phyloP scores from a whole-genome alignment of 2,797 vertebrate genomes.

The Anabacerthia variegaticeps region DNA sequence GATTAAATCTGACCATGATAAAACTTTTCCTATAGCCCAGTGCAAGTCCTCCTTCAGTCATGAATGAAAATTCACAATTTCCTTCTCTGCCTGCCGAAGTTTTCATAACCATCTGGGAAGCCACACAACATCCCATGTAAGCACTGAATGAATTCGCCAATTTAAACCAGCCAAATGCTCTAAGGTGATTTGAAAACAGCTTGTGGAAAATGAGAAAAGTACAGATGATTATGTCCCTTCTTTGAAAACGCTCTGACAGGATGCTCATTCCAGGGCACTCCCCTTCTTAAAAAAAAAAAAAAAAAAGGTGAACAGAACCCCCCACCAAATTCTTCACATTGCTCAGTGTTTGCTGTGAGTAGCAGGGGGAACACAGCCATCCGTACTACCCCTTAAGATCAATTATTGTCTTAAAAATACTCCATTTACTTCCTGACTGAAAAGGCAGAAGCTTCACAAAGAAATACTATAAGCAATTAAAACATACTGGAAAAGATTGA shows the following conservation, averaged over 20 bases:
- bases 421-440: not conserved
- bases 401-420: not conserved
- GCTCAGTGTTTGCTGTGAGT: not conserved
- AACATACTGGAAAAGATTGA: not conserved
- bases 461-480: conserved; percentile 7
- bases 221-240: not conserved
- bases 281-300: not conserved
- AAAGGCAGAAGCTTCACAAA: not conserved
- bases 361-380: not conserved
- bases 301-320: not conserved
- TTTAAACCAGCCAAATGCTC: not conserved
- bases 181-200: not conserved
- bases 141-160: not conserved
- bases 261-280: not conserved
- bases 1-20: conserved; percentile 47
- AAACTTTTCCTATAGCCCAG: not conserved
- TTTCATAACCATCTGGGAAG: not conserved
- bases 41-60: not conserved
- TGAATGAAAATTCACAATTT: conserved; percentile 34
- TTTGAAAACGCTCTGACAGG: not conserved
- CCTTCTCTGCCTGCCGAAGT: conserved; percentile 25
- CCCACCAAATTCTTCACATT: not conserved
- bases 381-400: not conserved
- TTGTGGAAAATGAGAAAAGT: not conserved
- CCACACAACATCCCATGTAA: not conserved